Evolutionary conservation across 2,797 vertebrate species (phyloP), one percentile per base, ranked within the genome.

Genomic region (Setipinna tenuifilis): DNA sequence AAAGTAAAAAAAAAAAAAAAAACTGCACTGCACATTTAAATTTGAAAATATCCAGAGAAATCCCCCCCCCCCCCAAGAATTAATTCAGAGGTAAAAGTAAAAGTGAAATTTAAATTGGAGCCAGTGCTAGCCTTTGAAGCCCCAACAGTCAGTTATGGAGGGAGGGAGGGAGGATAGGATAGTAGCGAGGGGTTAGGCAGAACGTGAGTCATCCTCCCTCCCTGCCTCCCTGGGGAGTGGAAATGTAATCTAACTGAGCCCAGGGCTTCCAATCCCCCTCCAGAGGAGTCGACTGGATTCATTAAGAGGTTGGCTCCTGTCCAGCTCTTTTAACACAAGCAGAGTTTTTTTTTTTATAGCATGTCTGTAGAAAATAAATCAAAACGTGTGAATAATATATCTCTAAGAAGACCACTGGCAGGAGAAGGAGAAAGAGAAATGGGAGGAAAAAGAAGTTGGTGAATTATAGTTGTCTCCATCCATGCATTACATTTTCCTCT

Each of bases 361-460:
- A 93, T 98, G 97, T 97, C 95, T 97, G 97, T 97, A 97, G 96
- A 97, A 98, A 95, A 98, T 98, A 99, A 98, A 98, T 98, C 97
- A 97, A 97, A 98, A 97, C 85, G 96, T 97, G 97, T 97, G 98
- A 98, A 98, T 98, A 97, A 97, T 97, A 98, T 98, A 96, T 98
- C 94, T 96, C 96, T 96, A 46, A 90, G 95, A 93, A 97, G 97
- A 96, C 94, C 95, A 92, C 93, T 96, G 95, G 95, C 95, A 95
- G 93, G 93, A 89, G 93, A 89, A 95, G 93, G 93, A 89, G 93
- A 89, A 86, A 88, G 92, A 90, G 88, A 89, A 92, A 89, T 91
- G 92, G 93, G 90, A 91, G 92, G 91, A 92, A 89, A 91, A 93
- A 92, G 92, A 95, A 94, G 95, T 95, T 94, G 93, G 94, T 96